phyloP scores from a whole-genome alignment of 2,113 vertebrate species.

The Coturnix japonica region DNA sequence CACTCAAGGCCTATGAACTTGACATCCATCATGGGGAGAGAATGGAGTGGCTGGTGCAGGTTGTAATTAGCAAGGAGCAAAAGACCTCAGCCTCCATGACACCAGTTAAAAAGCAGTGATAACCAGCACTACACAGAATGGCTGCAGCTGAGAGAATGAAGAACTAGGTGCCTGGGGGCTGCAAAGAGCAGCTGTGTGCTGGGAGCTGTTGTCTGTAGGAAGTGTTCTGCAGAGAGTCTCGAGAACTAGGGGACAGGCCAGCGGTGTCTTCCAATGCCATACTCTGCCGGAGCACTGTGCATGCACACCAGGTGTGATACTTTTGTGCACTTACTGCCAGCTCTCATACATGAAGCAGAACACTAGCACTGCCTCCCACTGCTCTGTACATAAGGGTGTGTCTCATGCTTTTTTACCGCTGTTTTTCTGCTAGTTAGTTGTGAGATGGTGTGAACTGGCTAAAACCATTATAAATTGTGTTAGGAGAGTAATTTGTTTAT shows the following conservation, averaged over 20 bases:
- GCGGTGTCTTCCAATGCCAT: neutral
- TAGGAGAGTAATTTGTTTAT: slow-evolving; percentile 19
- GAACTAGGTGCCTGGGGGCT: fast-evolving
- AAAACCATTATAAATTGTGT: slow-evolving; percentile 1
- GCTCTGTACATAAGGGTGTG: fast-evolving
- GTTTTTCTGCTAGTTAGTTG: neutral
- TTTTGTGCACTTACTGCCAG: neutral
- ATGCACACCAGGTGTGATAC: neutral
- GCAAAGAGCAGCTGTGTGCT: fast-evolving
- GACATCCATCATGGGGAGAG: neutral
- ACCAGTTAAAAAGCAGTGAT: neutral
- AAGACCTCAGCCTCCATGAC: neutral
- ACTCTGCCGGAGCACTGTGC: neutral
- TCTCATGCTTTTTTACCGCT: neutral
- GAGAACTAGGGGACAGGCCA: neutral
- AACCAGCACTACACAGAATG: neutral
- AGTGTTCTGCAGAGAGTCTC: neutral
- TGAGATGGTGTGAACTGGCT: neutral
- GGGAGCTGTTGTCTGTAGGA: neutral
- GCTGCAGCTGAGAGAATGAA: neutral
- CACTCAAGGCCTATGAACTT: neutral
- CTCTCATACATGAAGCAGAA: neutral
- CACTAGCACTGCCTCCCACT: neutral
- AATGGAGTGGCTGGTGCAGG: neutral
- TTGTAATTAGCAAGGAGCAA: neutral